These are phyloP conservation scores for Furcifer pardalis DNA, from an alignment of 2,797 vertebrate genomes.

Conservation along the genomic window DNA sequence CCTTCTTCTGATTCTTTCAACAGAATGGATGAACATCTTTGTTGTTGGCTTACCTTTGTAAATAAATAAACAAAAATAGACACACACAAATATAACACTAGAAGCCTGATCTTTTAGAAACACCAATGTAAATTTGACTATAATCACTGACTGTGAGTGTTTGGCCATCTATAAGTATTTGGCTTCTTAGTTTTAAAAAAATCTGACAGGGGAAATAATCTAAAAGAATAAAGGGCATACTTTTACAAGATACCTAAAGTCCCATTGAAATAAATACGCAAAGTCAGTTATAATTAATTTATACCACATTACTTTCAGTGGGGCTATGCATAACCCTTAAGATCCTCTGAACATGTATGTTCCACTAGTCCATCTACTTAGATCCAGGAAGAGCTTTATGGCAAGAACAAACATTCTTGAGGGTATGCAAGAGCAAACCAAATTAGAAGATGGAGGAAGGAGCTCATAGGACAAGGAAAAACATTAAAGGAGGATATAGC, in stretches of 20 bases:
- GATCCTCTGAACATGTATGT: neutral
- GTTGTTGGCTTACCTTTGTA: neutral
- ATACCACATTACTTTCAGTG: neutral
- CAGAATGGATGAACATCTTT: accelerated
- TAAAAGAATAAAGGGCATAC: neutral
- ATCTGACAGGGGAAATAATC: neutral
- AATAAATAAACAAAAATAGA: neutral
- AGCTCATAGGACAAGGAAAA: too few species aligned
- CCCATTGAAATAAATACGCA: neutral
- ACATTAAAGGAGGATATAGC: too few species aligned
- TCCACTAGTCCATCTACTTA: too few species aligned
- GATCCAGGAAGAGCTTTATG: too few species aligned
- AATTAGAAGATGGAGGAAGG: too few species aligned
- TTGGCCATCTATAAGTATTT: too few species aligned
- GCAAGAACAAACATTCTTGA: too few species aligned
- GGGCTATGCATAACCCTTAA: neutral
- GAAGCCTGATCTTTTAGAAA: neutral
- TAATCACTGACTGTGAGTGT: neutral
- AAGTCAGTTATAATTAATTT: neutral
- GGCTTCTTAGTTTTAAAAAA: neutral
- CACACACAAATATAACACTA: neutral
- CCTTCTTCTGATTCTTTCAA: neutral
- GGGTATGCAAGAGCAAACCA: too few species aligned
- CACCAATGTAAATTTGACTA: neutral
- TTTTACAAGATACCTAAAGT: neutral